Percentiles rank a stretch among this genome's conserved stretches.
phyloP scores from a whole-genome alignment of 2,888 invertebrate species.

The Brachypalpus laphriformis region DNA sequence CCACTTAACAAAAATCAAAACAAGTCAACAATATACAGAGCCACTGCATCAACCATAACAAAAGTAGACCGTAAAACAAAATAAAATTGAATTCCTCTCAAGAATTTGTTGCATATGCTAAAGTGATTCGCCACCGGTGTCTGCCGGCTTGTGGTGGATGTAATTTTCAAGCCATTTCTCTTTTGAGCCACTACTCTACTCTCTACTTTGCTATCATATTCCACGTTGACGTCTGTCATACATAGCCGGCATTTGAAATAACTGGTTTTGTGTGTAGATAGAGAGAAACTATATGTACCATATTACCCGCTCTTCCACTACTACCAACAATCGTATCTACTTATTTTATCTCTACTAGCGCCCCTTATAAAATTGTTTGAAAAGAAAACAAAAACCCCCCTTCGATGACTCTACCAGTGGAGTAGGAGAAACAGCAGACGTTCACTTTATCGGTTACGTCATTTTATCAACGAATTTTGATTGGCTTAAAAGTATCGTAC shows the following conservation, averaged over 20 bases:
- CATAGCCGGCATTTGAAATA: slow-evolving; percentile 49
- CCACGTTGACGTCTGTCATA: slow-evolving; percentile 36
- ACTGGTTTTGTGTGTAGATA: slow-evolving; percentile 32
- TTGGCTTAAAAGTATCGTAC: slow-evolving; percentile 82
- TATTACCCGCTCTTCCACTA: background rate
- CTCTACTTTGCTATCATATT: slow-evolving; percentile 19
- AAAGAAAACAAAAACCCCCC: too few relatives aligned
- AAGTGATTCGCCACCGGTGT: background rate
- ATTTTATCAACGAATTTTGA: slow-evolving; percentile 79
- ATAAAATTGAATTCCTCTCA: background rate
- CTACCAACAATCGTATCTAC: too few relatives aligned
- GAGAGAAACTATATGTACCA: background rate
- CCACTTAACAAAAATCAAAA: background rate
- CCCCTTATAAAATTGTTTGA: slow-evolving; percentile 11
- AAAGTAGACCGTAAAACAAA: background rate
- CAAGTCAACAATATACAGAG: background rate
- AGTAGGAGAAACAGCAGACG: slow-evolving; percentile 4
- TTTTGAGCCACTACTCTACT: slow-evolving; percentile 5
- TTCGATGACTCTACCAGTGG: slow-evolving; percentile 5
- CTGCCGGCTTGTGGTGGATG: background rate
- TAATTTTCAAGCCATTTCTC: slow-evolving; percentile 7
- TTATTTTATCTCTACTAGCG: background rate
- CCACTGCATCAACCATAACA: background rate
- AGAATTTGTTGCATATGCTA: slow-evolving; percentile 14
- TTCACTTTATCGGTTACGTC: slow-evolving; percentile 78